Evolutionary conservation across 2,888 invertebrate species (phyloP).

Genomic region (Parasteatoda lunata): DNA sequence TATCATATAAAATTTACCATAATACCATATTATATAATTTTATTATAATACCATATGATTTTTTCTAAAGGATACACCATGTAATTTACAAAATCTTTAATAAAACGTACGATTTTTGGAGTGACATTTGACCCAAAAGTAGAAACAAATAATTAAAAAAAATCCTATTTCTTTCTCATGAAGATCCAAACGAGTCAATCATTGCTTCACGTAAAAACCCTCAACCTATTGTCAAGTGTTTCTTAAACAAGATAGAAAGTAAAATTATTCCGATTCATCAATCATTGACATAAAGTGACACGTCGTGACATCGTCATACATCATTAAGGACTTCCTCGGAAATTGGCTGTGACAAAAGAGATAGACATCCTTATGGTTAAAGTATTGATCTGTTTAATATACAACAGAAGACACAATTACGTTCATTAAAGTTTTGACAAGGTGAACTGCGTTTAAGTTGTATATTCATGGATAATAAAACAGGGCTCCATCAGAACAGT

Average conservation of each 20-base stretch:
- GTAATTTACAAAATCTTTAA: too few relatives aligned
- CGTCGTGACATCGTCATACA: conserved; percentile 43
- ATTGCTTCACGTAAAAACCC: neutral
- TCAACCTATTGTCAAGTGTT: neutral
- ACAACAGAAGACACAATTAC: conserved; percentile 59
- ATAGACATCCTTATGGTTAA: conserved; percentile 44
- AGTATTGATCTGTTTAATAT: conserved; percentile 62
- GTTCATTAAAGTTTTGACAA: conserved; percentile 44
- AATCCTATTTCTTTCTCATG: neutral
- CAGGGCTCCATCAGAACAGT: conserved; percentile 19
- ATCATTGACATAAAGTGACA: conserved; percentile 50
- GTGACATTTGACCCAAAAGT: too few relatives aligned
- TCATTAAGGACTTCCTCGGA: conserved; percentile 47
- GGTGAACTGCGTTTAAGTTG: conserved; percentile 19
- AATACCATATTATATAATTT: too few relatives aligned
- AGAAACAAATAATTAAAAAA: too few relatives aligned
- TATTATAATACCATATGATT: too few relatives aligned
- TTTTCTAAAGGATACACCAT: too few relatives aligned
- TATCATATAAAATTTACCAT: too few relatives aligned
- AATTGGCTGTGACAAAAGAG: conserved; percentile 54
- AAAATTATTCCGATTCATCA: conserved; percentile 30
- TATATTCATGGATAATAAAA: conserved; percentile 37
- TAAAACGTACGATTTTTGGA: too few relatives aligned
- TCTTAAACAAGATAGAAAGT: conserved; percentile 13
- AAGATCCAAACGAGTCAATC: neutral